A percentile compares a stretch with the other conserved stretches of the same genome.
These are phyloP conservation scores for Stratiomys singularior DNA, from an alignment of 2,888 invertebrate species.

Conservation along the genomic window DNA sequence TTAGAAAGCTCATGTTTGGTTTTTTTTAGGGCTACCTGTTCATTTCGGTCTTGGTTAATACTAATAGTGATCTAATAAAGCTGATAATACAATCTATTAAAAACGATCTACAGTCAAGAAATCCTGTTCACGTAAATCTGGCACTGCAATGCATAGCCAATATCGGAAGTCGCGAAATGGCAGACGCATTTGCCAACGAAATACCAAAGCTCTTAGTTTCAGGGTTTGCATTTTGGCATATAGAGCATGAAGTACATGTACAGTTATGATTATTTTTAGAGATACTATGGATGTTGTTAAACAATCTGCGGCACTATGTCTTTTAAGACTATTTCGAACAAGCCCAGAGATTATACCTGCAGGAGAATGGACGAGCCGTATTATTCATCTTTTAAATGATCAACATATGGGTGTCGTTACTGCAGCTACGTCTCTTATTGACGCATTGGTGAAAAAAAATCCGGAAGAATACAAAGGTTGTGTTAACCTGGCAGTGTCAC, in stretches of 20 bases:
- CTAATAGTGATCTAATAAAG: conserved; percentile 98
- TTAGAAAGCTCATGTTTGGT: too few relatives aligned
- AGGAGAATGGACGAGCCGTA: conserved; percentile 98
- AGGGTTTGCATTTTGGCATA: conserved; percentile 81
- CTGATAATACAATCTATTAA: conserved; percentile 99
- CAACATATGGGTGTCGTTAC: conserved; percentile 99
- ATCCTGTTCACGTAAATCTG: conserved; percentile 98
- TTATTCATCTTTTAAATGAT: conserved; percentile 98
- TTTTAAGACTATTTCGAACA: conserved; percentile 92
- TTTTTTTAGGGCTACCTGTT: conserved; percentile 92
- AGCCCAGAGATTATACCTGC: conserved; percentile 96
- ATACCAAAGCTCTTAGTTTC: conserved; percentile 98
- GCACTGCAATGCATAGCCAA: conserved; percentile 99
- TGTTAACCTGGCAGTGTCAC: conserved; percentile 96
- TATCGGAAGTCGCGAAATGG: conserved; percentile 99
- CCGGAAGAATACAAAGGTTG: conserved; percentile 99
- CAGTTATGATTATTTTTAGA: conserved; percentile 65
- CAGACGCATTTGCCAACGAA: conserved; percentile 98
- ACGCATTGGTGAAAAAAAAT: conserved; percentile 97
- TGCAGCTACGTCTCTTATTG: conserved; percentile 96
- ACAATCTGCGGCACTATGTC: conserved; percentile 97
- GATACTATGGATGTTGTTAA: conserved; percentile 99
- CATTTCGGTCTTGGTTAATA: conserved; percentile 98
- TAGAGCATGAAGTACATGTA: conserved; percentile 54
- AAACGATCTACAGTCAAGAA: conserved; percentile 95